These are phyloP conservation scores for Drosophila ercepeae DNA, from an alignment of 1,140 invertebrate species.

Conservation along the genomic window DNA sequence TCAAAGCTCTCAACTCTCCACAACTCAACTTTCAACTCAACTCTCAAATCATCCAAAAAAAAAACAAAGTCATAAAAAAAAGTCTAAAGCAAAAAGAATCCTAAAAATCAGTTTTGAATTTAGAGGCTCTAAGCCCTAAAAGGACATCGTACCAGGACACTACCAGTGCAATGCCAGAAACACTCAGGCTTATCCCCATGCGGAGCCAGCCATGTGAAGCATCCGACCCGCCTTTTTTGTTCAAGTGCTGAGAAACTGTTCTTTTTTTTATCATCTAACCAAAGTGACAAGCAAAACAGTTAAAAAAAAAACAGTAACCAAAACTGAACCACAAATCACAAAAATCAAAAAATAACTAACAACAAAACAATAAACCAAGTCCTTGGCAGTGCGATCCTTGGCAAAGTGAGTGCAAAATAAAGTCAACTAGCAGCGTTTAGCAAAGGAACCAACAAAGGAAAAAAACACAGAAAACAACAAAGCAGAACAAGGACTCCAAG, in stretches of 20 bases:
- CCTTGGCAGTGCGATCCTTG: not conserved
- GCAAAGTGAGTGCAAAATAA: not conserved
- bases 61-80: not conserved
- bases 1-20: slow-evolving; percentile 11
- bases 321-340: not conserved
- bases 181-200: slow-evolving; percentile 3
- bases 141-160: slow-evolving; percentile 7
- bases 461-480: not conserved
- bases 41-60: not conserved
- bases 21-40: slow-evolving; percentile 2
- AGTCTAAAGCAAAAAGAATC: not conserved
- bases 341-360: not conserved
- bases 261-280: slow-evolving; percentile 17
- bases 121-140: not conserved
- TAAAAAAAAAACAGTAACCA: not conserved
- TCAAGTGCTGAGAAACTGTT: slow-evolving; percentile 53
- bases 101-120: not conserved
- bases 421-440: not conserved
- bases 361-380: too few species aligned
- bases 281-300: slow-evolving; percentile 15
- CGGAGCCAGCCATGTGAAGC: slow-evolving; percentile 21
- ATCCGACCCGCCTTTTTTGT: slow-evolving; percentile 44
- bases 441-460: not conserved
- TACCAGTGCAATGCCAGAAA: slow-evolving; percentile 37
- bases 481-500: not conserved